Conservation (phyloP, 2,888 invertebrate genomes). For the Mythimna loreyi region DNA sequence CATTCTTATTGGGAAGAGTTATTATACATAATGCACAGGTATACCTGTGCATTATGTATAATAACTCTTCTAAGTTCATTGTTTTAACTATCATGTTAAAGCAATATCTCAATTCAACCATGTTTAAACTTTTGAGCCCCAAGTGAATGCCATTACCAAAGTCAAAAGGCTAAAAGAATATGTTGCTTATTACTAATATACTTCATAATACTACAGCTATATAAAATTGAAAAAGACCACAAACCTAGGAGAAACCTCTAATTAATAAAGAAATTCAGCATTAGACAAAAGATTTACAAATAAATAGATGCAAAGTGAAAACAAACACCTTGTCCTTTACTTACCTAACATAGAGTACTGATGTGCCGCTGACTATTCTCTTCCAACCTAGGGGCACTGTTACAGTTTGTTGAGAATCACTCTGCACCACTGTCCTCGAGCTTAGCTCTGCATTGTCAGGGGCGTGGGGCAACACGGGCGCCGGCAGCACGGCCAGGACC, state of each 20-base stretch:
- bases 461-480: slow-evolving; percentile 73
- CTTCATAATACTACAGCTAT: too few species aligned
- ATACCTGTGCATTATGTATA: too few species aligned
- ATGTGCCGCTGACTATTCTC: slow-evolving; percentile 84
- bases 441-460: slow-evolving; percentile 75
- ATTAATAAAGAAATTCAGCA: background rate
- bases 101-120: background rate
- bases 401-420: slow-evolving; percentile 83
- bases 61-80: too few species aligned
- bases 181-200: background rate
- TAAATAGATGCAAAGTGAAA: background rate
- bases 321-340: slow-evolving; percentile 38
- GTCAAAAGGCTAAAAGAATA: too few species aligned
- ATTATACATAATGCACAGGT: background rate
- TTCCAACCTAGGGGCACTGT: slow-evolving; percentile 89
- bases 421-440: slow-evolving; percentile 81
- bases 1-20: background rate
- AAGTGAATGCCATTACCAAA: too few species aligned
- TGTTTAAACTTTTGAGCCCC: too few species aligned
- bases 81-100: too few species aligned
- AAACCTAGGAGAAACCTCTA: background rate
- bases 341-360: slow-evolving; percentile 87
- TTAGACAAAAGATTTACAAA: background rate
- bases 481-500: slow-evolving; percentile 85
- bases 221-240: too few species aligned